Evolutionary conservation across 1,140 invertebrate genomes (phyloP).

Genomic region (Zaprionus africanus): DNA sequence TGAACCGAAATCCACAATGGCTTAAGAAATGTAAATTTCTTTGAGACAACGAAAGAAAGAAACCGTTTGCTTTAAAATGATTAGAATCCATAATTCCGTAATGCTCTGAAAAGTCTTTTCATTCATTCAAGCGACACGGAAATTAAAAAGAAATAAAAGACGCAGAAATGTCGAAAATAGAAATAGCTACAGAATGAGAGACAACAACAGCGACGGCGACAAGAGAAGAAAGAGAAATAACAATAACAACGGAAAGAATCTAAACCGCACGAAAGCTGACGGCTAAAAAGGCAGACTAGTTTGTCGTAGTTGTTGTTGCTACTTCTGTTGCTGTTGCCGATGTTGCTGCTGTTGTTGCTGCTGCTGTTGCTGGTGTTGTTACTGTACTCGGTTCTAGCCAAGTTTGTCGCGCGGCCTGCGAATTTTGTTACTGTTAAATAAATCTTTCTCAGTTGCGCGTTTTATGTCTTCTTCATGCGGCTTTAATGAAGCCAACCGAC

Average conservation of each 20-base stretch:
- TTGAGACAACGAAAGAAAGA: background rate
- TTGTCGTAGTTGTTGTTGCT: constrained; percentile 9
- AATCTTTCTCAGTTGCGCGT: constrained; percentile 54
- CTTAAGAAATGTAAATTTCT: constrained; percentile 7
- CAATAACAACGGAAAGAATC: constrained; percentile 47
- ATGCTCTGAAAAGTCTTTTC: constrained; percentile 27
- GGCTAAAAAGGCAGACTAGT: constrained; percentile 41
- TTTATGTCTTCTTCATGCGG: constrained; percentile 65
- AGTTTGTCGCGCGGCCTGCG: constrained; percentile 47
- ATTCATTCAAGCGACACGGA: constrained; percentile 12
- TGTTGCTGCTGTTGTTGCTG: background rate
- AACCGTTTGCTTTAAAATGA: constrained; percentile 2
- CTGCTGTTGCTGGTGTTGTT: constrained; percentile 13
- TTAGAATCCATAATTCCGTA: constrained; percentile 2
- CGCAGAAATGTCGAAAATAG: constrained; percentile 35
- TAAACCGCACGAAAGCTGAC: constrained; percentile 55
- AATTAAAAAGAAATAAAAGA: constrained; percentile 49
- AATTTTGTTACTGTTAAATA: constrained; percentile 66
- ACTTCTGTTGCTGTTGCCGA: background rate
- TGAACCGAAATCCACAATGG: background rate
- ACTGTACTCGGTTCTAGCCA: constrained; percentile 20
- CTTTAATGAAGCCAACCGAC: constrained; percentile 48
- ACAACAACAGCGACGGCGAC: constrained; percentile 7
- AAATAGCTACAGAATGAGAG: constrained; percentile 38
- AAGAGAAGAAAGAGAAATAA: constrained; percentile 25